Evolutionary conservation across 2,888 invertebrate genomes (phyloP).

Genomic region (Mythimna lalbum): DNA sequence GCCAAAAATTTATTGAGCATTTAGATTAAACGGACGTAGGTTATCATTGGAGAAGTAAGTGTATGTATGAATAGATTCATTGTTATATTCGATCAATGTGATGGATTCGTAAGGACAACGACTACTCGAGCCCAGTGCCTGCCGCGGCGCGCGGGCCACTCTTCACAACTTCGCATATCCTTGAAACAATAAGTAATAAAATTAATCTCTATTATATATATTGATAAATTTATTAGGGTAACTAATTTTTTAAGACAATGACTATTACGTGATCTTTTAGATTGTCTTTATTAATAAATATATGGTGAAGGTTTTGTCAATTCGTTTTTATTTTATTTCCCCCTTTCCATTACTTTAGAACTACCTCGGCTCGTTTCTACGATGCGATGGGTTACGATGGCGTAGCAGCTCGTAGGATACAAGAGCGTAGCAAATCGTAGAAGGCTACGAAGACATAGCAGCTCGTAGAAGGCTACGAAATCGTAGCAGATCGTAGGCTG

Average conservation of each 20-base stretch:
- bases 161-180: conserved; percentile 90
- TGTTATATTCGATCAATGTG: conserved; percentile 88
- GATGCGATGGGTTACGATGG: too few relatives aligned
- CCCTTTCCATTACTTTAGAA: background rate
- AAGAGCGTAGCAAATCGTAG: too few relatives aligned
- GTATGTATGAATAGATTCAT: conserved; percentile 86
- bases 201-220: conserved; percentile 88
- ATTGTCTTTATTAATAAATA: conserved; percentile 91
- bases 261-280: conserved; percentile 91
- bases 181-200: conserved; percentile 91
- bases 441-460: background rate
- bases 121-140: conserved; percentile 81
- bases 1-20: conserved; percentile 85
- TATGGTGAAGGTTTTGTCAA: conserved; percentile 90
- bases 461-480: background rate
- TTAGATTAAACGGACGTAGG: conserved; percentile 86
- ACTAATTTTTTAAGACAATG: conserved; percentile 91
- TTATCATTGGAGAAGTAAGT: conserved; percentile 84
- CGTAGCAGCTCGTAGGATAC: background rate
- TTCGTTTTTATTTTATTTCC: conserved; percentile 82
- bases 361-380: too few relatives aligned
- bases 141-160: conserved; percentile 80
- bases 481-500: background rate
- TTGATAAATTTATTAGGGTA: conserved; percentile 91
- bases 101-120: conserved; percentile 89